Evolutionary conservation across 1,140 invertebrate species (phyloP), one percentile per base, ranked within the genome.

Genomic region (Drosophila baimaii): DNA sequence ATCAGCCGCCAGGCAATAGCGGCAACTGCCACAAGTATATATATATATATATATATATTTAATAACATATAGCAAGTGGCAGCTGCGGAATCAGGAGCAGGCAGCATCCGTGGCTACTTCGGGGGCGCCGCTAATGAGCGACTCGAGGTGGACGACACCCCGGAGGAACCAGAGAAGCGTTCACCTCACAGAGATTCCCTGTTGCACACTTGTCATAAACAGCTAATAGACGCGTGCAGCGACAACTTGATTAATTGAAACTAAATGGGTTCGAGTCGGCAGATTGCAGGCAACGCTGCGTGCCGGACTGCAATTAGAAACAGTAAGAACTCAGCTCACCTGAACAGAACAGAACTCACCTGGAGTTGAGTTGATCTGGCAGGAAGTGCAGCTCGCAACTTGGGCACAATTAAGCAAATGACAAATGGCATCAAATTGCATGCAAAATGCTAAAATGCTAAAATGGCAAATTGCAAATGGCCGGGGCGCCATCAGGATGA

Each of bases 391-490:
- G 44, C 71, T 56, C n/a, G 63, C 31, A 62, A 21, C 73, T 37
- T 58, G 73, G 62, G 74, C 84, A 89, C 84, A 88, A 89, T 88
- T 88, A 90, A 89, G 80, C 84, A 88, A 89, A 88, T 88, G 81
- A 88, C 84, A 89, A 88, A 88, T 88, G 83, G 75, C 79, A 89
- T 88, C 47, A 90, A 89, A 84, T 84, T 89, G 84, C 84, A 88
- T 83, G 80, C 77, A 89, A 89, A 86, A 86, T 79, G 82, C 25
- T 71, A n/a, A 68, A 43, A 65, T 66, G 57, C 37, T 69, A 17
- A 68, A 65, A 68, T 69, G 65, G 69, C 66, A 72, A 71, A 72
- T 71, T 72, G 77, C 59, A 56, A 77, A 80, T 76, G 56, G 56
- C 29, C 35, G 52, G 59, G 56, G 59, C 71, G 56, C 66, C 77